phyloP scores from a whole-genome alignment of 2,888 invertebrate genomes.

The Frankliniella fusca region DNA sequence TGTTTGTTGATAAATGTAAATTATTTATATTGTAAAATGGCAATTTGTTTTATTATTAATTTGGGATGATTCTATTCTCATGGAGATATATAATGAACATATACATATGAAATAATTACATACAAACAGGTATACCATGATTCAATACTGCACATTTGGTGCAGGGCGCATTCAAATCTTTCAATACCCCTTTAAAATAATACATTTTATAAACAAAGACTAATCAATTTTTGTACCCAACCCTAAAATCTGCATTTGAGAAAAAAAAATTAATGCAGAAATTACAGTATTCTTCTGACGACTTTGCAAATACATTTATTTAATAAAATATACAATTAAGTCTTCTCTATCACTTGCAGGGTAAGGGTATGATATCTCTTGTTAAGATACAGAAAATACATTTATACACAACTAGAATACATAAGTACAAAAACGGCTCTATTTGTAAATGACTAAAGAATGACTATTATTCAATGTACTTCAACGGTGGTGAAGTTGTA shows the following conservation, averaged over 20 bases:
- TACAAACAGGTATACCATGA: constrained; percentile 2
- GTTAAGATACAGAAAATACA: neutral
- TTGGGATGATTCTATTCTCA: constrained; percentile 2
- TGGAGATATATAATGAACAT: constrained; percentile 5
- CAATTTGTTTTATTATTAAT: constrained; percentile 26
- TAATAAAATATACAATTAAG: neutral
- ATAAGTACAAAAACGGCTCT: constrained; percentile 20
- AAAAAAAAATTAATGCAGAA: neutral
- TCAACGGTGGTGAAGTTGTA: neutral
- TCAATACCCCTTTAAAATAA: neutral
- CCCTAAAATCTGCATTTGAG: neutral
- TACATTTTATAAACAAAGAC: neutral
- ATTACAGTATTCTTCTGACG: neutral
- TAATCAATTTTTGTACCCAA: neutral
- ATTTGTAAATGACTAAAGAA: constrained; percentile 25
- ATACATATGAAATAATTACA: constrained; percentile 1
- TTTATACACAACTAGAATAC: neutral
- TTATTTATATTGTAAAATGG: neutral
- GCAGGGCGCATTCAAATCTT: neutral
- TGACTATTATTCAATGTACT: constrained; percentile 21
- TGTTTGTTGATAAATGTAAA: too few species aligned
- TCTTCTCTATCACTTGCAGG: constrained; percentile 16
- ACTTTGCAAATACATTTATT: neutral
- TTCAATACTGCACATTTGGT: neutral
- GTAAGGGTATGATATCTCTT: constrained; percentile 3